A percentile compares a stretch with the other conserved stretches of the same genome.
Evolutionary conservation across 1,140 invertebrate species (phyloP).

Genomic region (Drosophila lowei): DNA sequence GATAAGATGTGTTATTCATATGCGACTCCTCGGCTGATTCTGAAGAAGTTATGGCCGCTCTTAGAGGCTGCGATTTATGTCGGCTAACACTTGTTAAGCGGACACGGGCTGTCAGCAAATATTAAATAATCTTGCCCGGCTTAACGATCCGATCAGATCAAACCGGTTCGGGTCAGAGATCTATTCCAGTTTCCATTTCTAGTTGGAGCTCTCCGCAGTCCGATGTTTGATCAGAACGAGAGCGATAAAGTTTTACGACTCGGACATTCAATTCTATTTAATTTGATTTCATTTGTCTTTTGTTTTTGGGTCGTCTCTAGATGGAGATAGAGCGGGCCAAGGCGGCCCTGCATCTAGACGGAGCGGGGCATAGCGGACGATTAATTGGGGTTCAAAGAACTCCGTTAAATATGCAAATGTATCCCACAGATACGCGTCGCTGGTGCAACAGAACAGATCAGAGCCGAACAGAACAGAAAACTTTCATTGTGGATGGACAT

Average conservation of each 20-base stretch:
- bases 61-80: conserved; percentile 36
- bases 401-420: conserved; percentile 69
- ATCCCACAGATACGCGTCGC: conserved; percentile 72
- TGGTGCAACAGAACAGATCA: conserved; percentile 28
- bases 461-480: conserved; percentile 36
- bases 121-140: conserved; percentile 36
- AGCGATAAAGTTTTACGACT: conserved; percentile 38
- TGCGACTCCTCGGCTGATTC: conserved; percentile 14
- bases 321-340: conserved; percentile 5
- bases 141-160: conserved; percentile 39
- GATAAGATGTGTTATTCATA: conserved; percentile 28
- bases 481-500: conserved; percentile 50
- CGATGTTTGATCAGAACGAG: conserved; percentile 36
- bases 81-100: conserved; percentile 45
- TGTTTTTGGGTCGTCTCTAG: conserved; percentile 13
- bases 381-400: conserved; percentile 70
- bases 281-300: conserved; percentile 9
- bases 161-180: conserved; percentile 50
- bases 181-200: conserved; percentile 27
- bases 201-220: conserved; percentile 13
- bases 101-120: conserved; percentile 36
- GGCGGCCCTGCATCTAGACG: conserved; percentile 18
- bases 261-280: conserved; percentile 24
- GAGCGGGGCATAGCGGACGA: background rate
- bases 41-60: conserved; percentile 40